Percentiles rank a stretch among this genome's conserved stretches.
These are phyloP conservation scores for Conomelus anceps DNA, from an alignment of 2,888 invertebrate species.

Conservation along the genomic window DNA sequence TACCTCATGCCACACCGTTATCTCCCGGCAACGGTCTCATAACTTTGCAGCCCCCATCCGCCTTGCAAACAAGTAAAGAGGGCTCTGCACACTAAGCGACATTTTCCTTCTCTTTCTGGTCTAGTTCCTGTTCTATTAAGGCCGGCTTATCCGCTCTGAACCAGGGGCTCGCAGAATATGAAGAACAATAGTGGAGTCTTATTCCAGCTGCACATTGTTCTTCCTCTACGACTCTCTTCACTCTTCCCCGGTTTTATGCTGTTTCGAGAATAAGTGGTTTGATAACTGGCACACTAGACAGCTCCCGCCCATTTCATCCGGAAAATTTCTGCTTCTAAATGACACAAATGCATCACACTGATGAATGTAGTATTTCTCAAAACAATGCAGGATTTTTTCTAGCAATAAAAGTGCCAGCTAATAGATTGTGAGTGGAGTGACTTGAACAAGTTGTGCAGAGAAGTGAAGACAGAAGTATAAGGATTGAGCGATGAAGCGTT, in stretches of 20 bases:
- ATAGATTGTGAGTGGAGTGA: background rate
- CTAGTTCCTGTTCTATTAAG: background rate
- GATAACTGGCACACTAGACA: background rate
- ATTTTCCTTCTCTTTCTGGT: background rate
- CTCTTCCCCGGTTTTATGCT: background rate
- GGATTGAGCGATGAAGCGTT: background rate
- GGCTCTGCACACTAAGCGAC: background rate
- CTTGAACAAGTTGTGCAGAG: background rate
- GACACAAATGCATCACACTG: background rate
- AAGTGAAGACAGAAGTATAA: background rate
- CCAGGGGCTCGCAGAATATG: background rate
- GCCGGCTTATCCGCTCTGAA: background rate
- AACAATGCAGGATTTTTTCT: background rate
- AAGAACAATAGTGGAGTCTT: background rate
- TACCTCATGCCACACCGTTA: background rate
- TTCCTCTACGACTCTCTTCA: background rate
- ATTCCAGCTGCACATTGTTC: background rate
- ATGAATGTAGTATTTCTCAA: background rate
- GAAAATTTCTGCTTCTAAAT: too few species aligned
- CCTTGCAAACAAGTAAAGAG: background rate
- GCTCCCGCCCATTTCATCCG: background rate
- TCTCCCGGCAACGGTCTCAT: background rate
- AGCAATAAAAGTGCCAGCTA: background rate
- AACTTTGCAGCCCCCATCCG: background rate
- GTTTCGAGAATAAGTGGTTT: background rate